Evolutionary conservation across 2,888 invertebrate genomes (phyloP).

Genomic region (Mechanitis messenoides): DNA sequence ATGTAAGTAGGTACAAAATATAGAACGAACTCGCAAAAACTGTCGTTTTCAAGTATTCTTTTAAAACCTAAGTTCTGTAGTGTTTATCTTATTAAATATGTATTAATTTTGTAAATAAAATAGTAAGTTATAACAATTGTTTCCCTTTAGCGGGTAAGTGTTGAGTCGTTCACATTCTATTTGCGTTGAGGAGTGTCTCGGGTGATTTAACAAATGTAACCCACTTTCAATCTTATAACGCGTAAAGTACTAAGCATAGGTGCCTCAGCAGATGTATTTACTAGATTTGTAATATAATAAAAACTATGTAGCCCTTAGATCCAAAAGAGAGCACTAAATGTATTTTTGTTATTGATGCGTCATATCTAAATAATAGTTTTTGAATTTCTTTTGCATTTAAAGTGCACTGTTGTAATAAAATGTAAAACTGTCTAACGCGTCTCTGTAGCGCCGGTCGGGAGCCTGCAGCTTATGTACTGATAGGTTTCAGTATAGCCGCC

Average conservation of each 20-base stretch:
- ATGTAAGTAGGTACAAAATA: slow-evolving; percentile 1
- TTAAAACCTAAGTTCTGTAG: slow-evolving; percentile 5
- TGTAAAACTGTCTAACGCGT: neutral
- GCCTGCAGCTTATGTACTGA: neutral
- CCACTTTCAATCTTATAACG: neutral
- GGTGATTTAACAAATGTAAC: slow-evolving; percentile 17
- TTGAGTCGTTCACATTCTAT: slow-evolving; percentile 63
- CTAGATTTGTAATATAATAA: slow-evolving; percentile 12
- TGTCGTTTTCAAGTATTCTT: slow-evolving; percentile 1
- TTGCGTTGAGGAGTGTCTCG: slow-evolving; percentile 49
- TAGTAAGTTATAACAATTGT: slow-evolving; percentile 47
- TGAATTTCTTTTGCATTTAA: slow-evolving; percentile 22
- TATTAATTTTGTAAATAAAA: slow-evolving; percentile 47
- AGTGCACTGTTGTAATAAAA: slow-evolving; percentile 24
- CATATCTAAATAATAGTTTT: slow-evolving; percentile 42
- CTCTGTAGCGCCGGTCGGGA: neutral
- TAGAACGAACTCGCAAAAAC: slow-evolving; percentile 1
- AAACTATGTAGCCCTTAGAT: slow-evolving; percentile 34
- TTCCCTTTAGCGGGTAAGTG: slow-evolving; percentile 55
- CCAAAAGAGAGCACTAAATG: slow-evolving; percentile 33
- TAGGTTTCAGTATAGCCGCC: slow-evolving; percentile 43
- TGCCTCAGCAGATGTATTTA: slow-evolving; percentile 12
- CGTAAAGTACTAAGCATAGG: neutral
- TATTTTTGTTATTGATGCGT: slow-evolving; percentile 50
- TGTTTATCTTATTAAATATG: slow-evolving; percentile 8